phyloP scores from a whole-genome alignment of 35 echinoderm and acorn worm species.

The Strongylocentrotus purpuratus region DNA sequence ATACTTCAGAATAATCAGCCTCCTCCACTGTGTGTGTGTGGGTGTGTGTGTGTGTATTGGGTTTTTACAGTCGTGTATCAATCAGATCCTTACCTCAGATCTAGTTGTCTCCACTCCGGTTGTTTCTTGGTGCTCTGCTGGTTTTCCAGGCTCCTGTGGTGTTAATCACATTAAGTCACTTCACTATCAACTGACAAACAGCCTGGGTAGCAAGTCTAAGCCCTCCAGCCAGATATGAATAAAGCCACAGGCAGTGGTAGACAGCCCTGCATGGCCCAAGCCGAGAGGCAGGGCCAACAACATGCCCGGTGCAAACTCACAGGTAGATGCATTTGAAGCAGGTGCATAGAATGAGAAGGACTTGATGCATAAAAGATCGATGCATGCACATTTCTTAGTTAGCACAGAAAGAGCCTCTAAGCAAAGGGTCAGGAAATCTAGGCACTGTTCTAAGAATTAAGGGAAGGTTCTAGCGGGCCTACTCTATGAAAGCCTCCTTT shows the following conservation, averaged over 20 bases:
- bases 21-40: too few relatives aligned
- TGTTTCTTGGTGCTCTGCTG: neutral
- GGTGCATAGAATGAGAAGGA: neutral
- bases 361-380: neutral
- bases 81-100: slow-evolving; percentile 48
- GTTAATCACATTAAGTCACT: slow-evolving; percentile 56
- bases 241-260: slow-evolving; percentile 10
- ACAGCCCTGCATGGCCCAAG: neutral
- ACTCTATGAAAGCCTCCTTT: neutral
- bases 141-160: slow-evolving; percentile 43
- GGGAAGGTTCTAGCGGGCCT: neutral
- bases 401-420: neutral
- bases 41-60: too few relatives aligned
- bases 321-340: neutral
- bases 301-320: neutral
- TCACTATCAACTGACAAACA: slow-evolving; percentile 56
- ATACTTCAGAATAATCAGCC: neutral
- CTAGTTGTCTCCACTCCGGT: neutral
- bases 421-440: neutral
- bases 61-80: too few relatives aligned
- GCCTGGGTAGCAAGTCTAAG: slow-evolving; percentile 49
- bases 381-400: neutral
- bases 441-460: neutral
- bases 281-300: neutral
- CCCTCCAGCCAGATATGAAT: neutral